Percentiles rank a stretch among this genome's conserved stretches.
These are phyloP conservation scores for Catharus ustulatus DNA, from an alignment of 2,797 vertebrate species.

Conservation along the genomic window DNA sequence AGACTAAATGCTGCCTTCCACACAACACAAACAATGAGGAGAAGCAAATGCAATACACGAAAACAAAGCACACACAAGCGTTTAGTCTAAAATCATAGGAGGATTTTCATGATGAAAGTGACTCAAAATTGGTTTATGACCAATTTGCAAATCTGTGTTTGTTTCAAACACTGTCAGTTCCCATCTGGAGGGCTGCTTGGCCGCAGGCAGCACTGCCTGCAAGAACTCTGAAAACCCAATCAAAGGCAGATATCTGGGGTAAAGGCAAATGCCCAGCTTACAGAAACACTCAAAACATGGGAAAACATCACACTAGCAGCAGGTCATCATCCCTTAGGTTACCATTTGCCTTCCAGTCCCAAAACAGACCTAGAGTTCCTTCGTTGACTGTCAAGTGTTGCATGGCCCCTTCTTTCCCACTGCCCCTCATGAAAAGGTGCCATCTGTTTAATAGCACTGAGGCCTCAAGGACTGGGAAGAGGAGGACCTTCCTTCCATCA, in stretches of 20 bases:
- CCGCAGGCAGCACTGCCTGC: not conserved
- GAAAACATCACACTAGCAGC: not conserved
- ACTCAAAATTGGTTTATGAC: not conserved
- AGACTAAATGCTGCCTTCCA: not conserved
- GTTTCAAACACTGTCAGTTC: not conserved
- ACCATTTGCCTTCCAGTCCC: not conserved
- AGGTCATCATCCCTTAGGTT: not conserved
- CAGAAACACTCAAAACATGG: not conserved
- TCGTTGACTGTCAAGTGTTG: not conserved
- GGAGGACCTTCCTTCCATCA: not conserved
- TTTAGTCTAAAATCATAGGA: not conserved
- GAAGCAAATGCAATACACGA: not conserved
- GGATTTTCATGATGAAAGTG: not conserved
- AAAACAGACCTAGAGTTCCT: not conserved
- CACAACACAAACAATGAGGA: not conserved
- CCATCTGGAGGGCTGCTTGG: not conserved
- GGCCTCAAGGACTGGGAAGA: not conserved
- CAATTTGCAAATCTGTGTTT: not conserved
- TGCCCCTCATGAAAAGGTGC: not conserved
- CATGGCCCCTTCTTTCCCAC: not conserved
- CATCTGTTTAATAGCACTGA: not conserved
- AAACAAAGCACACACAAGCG: not conserved
- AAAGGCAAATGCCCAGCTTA: not conserved
- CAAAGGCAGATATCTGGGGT: not conserved
- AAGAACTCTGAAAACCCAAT: not conserved